Percentiles rank a stretch among this genome's conserved stretches.
Conservation (phyloP, 2,888 invertebrate species). For the Acleris emargana region DNA sequence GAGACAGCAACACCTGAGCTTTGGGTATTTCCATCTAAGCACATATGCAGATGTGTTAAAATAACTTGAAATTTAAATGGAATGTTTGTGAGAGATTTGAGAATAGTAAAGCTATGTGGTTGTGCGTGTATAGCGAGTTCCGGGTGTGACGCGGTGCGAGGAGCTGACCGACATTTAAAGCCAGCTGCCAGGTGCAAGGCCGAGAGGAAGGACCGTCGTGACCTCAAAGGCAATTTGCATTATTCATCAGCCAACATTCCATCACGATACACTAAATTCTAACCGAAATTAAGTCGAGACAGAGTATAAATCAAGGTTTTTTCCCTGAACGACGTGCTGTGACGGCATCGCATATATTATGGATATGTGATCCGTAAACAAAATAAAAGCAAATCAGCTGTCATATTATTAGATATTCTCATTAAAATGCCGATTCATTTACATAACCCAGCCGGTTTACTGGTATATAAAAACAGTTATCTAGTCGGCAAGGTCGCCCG, state of each 20-base stretch:
- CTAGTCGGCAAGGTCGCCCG: slow-evolving; percentile 57
- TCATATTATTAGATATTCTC: slow-evolving; percentile 20
- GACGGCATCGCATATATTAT: slow-evolving; percentile 28
- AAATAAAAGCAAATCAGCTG: slow-evolving; percentile 50
- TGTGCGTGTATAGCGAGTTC: slow-evolving; percentile 41
- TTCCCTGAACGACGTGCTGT: slow-evolving; percentile 12
- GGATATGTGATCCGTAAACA: slow-evolving; percentile 15
- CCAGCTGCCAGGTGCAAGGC: slow-evolving; percentile 54
- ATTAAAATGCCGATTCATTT: slow-evolving; percentile 42
- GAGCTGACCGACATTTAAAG: slow-evolving; percentile 46
- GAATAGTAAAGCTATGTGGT: background rate
- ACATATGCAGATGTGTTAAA: slow-evolving; percentile 8
- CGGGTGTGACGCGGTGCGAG: slow-evolving; percentile 47
- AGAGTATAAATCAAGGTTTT: slow-evolving; percentile 17
- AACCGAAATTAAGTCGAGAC: slow-evolving; percentile 21
- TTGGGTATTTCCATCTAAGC: slow-evolving; percentile 31
- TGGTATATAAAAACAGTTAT: slow-evolving; percentile 59
- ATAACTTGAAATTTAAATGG: slow-evolving; percentile 19
- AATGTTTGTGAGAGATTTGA: slow-evolving; percentile 1
- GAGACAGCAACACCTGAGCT: slow-evolving; percentile 26
- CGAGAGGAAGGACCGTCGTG: slow-evolving; percentile 40
- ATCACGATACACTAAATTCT: slow-evolving; percentile 29
- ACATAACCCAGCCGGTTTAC: slow-evolving; percentile 55
- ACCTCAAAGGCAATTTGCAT: slow-evolving; percentile 44
- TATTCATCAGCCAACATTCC: slow-evolving; percentile 43